These are phyloP conservation scores for Scytalopus superciliaris DNA, from an alignment of 2,113 vertebrate genomes.

Conservation along the genomic window DNA sequence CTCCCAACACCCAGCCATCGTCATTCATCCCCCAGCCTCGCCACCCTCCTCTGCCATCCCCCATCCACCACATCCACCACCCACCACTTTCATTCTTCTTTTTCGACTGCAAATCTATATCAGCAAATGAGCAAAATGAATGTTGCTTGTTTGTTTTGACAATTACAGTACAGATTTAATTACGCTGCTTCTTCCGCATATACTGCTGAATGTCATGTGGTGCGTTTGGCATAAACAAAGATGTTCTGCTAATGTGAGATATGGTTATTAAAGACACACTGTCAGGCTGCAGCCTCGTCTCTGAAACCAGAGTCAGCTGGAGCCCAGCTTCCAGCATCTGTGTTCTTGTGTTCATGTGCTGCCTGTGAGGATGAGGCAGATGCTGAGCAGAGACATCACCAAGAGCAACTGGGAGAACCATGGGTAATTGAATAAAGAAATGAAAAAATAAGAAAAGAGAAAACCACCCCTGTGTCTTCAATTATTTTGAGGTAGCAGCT, in stretches of 20 bases:
- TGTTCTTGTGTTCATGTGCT: accelerated
- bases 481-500: not conserved
- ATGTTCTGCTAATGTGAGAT: not conserved
- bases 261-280: accelerated
- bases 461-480: accelerated
- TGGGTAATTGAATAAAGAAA: not conserved
- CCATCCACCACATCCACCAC: accelerated
- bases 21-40: accelerated
- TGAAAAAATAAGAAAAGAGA: accelerated
- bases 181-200: not conserved
- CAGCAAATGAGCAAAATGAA: slow-evolving; percentile 3
- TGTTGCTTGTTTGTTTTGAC: slow-evolving; percentile 52
- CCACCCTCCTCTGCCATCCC: not conserved
- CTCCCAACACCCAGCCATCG: accelerated
- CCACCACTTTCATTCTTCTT: accelerated
- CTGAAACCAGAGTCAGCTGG: accelerated
- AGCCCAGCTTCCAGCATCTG: not conserved
- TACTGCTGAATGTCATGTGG: not conserved
- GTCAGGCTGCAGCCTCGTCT: not conserved
- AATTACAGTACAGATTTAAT: slow-evolving; percentile 19
- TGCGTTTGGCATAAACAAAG: slow-evolving; percentile 19
- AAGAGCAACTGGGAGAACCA: accelerated
- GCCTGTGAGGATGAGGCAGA: accelerated
- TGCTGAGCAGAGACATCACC: not conserved
- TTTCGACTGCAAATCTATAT: accelerated